A percentile compares a stretch with the other conserved stretches of the same genome.
Evolutionary conservation across 2,888 invertebrate genomes (phyloP).

Genomic region (Serrognathus titanus): DNA sequence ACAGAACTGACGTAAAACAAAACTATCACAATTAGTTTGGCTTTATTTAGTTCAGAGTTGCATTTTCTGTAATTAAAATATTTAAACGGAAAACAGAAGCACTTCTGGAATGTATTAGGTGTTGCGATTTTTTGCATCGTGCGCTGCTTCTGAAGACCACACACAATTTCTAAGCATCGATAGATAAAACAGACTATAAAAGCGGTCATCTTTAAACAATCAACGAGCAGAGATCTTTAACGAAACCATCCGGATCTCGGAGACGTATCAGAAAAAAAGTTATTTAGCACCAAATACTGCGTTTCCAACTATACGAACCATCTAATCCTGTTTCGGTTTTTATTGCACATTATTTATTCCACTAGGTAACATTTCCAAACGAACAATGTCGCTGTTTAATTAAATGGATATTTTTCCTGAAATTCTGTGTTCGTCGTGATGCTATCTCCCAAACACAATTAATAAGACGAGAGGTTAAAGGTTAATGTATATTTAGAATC

Average conservation of each 20-base stretch:
- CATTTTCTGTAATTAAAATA: conserved; percentile 2
- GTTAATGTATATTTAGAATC: conserved; percentile 21
- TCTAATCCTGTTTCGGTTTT: neutral
- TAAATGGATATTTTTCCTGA: neutral
- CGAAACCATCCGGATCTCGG: conserved; percentile 9
- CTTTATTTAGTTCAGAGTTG: conserved; percentile 1
- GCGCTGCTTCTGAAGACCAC: conserved; percentile 21
- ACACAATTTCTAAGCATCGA: conserved; percentile 25
- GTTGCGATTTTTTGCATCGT: neutral
- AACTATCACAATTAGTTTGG: neutral
- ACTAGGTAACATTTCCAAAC: neutral
- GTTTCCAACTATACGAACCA: neutral
- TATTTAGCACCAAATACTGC: conserved; percentile 12
- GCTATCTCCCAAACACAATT: conserved; percentile 10
- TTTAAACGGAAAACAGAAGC: conserved; percentile 1
- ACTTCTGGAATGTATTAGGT: conserved; percentile 1
- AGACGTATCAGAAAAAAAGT: conserved; percentile 9
- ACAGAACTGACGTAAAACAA: neutral
- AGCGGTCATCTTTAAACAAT: conserved; percentile 21
- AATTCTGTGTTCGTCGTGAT: neutral
- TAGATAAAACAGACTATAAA: conserved; percentile 26
- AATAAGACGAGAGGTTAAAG: conserved; percentile 12
- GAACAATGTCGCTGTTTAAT: neutral
- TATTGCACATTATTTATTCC: neutral
- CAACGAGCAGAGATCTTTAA: conserved; percentile 9